phyloP scores from a whole-genome alignment of 2,113 vertebrate genomes.

The Scartelaos histophorus region DNA sequence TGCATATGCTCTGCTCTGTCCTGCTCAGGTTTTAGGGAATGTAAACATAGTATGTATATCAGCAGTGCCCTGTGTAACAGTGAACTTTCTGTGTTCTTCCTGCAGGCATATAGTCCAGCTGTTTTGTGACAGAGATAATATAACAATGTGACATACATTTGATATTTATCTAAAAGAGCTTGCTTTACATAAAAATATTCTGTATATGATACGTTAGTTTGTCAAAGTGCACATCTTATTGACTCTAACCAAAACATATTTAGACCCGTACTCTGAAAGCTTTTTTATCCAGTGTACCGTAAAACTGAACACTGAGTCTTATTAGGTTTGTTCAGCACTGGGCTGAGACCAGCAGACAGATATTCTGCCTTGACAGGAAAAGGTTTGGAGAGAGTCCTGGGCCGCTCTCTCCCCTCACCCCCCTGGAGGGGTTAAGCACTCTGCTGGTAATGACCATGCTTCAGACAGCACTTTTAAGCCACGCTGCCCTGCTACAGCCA shows the following conservation, averaged over 20 bases:
- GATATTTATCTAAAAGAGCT: background rate
- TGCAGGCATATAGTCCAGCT: constrained; percentile 26
- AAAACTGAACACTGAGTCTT: constrained; percentile 29
- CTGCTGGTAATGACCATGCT: constrained; percentile 67
- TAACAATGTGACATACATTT: background rate
- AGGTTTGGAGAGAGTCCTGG: constrained; percentile 52
- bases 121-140: constrained; percentile 1
- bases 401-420: constrained; percentile 26
- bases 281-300: constrained; percentile 33
- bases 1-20: background rate
- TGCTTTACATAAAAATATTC: background rate
- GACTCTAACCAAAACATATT: constrained; percentile 25
- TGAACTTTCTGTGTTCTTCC: constrained; percentile 56
- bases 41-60: too few species aligned
- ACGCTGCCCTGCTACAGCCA: constrained; percentile 45
- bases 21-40: background rate
- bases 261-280: constrained; percentile 34
- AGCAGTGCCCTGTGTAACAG: constrained; percentile 54
- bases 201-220: constrained; percentile 1
- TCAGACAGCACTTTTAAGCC: constrained; percentile 69
- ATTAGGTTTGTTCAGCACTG: constrained; percentile 36
- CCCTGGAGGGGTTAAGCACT: constrained; percentile 57
- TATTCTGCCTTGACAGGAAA: constrained; percentile 58
- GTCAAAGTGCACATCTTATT: background rate
- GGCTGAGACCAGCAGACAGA: constrained; percentile 43